Base-by-base conservation (phyloP, 1,140 invertebrate species). In the Drosophila quadrilineata region DNA sequence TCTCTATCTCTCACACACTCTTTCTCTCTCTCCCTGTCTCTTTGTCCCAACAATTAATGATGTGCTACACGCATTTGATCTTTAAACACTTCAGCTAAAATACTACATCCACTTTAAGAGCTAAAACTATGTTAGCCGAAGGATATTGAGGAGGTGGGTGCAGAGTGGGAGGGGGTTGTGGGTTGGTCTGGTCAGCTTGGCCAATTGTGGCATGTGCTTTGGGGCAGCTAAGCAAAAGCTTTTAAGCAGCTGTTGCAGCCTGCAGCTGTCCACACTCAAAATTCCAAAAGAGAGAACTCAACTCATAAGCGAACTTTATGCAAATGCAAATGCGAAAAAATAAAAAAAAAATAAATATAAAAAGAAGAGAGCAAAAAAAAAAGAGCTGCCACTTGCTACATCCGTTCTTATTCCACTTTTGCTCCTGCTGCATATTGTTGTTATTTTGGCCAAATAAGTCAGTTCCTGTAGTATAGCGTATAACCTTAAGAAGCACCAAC, bases 281-380 rank as follows among this genome's bases (percentile, higher is more conserved):
- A n/a, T n/a, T n/a, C n/a, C n/a, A n/a, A n/a, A n/a, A n/a, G n/a
- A n/a, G n/a, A n/a, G n/a, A n/a, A n/a, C n/a, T n/a, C 49, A 66
- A 82, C 67, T 84, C 82, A 82, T 82, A 82, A 77, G 79, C 75
- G 35, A 82, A 82, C 52, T 82, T 85, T 82, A 82, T 82, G 77
- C 79, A 82, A 82, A 85, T 82, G 60, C 64, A 70, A 35, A 14
- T 2, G 50, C 3, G 12, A 2, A 19, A n/a, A 10, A 48, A 14
- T 14, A 16, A 5, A 9, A n/a, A n/a, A n/a, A n/a, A n/a, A n/a
- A n/a, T n/a, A n/a, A n/a, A n/a, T n/a, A n/a, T n/a, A n/a, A n/a
- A n/a, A n/a, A n/a, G n/a, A n/a, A 12, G 17, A 10, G 12, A 17
- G 16, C 12, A 6, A 6, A 17, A 5, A 29, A 40, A 19, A n/a